Base-by-base conservation (phyloP, 2,113 vertebrate genomes). In the Plestiodon gilberti region DNA sequence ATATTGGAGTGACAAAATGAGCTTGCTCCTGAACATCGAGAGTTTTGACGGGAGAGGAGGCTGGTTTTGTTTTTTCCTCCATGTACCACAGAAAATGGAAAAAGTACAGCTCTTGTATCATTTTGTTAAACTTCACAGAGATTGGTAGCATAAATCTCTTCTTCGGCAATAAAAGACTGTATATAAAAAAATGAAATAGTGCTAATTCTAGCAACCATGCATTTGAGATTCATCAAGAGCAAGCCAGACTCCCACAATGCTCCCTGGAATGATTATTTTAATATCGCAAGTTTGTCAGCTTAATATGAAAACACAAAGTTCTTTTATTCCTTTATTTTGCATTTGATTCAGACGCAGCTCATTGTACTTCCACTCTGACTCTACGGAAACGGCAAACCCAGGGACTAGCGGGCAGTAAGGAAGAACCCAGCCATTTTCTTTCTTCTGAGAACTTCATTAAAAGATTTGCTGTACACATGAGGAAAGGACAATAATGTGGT, bases 101-200 rank as follows among this genome's bases (percentile, higher is more conserved):
- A 65, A 94, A 90, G 90, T 70, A 3, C 83, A 81, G 25, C 88
- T 90, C 76, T 82, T 86, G 85, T 88, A 81, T 95, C 89, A 89
- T 91, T 92, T 85, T 94, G 89, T 91, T 85, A 57, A 70, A n/a
- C 17, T 70, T 87, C 90, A 91, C 85, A 85, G 87, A 96, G 95
- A 96, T 96, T 96, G 96, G 90, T 82, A 94, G 90, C 89, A 94
- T 93, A 94, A 95, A 95, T 95, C 92, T 96, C 87, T 94, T 91
- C 83, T 95, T 95, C 69, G 74, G 77, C 57, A 78, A 91, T 87
- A 93, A 92, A 94, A 91, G 93, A 92, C 86, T 87, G 75, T 20
- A 67, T 81, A 71, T 91, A 88, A 85, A 91, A 92, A 91, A 96
- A 95, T 90, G 89, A 93, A 87, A 88, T 79, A 87, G 85, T 17